phyloP scores from a whole-genome alignment of 2,888 invertebrate species.

The Meiosimyza decipiens region DNA sequence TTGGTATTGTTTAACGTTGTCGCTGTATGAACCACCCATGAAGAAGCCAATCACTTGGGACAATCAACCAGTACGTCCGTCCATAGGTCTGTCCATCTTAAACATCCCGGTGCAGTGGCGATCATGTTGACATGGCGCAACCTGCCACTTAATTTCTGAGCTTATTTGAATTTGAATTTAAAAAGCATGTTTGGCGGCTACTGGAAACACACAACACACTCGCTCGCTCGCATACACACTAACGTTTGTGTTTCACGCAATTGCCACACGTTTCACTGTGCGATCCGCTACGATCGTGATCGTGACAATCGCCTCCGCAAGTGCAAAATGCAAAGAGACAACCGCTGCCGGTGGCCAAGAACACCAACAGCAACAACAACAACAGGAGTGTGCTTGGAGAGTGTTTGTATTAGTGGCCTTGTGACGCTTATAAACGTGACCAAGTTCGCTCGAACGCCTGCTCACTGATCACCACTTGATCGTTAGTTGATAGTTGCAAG shows the following conservation, averaged over 20 bases:
- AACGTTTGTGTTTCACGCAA: neutral
- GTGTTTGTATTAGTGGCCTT: constrained; percentile 33
- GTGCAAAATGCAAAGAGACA: constrained; percentile 22
- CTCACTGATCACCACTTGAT: neutral
- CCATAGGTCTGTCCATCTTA: neutral
- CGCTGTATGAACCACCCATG: constrained; percentile 21
- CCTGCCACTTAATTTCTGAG: constrained; percentile 28
- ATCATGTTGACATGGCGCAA: constrained; percentile 34
- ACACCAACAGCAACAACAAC: neutral
- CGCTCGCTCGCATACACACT: neutral
- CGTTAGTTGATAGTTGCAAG: neutral
- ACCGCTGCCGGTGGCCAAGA: constrained; percentile 26
- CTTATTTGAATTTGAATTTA: constrained; percentile 27
- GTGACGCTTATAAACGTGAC: constrained; percentile 32
- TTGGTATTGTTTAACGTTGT: constrained; percentile 7
- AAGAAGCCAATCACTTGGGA: constrained; percentile 26
- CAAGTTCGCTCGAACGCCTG: constrained; percentile 22
- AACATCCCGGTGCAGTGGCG: constrained; percentile 13
- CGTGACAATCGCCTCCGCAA: constrained; percentile 36
- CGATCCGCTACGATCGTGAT: constrained; percentile 26
- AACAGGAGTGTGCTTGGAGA: neutral
- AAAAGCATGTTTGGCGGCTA: constrained; percentile 25
- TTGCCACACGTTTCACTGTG: constrained; percentile 15
- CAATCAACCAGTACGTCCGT: neutral
- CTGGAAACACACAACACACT: neutral